Base-by-base conservation (phyloP, 2,113 vertebrate genomes). In the Coreoperca whiteheadi region DNA sequence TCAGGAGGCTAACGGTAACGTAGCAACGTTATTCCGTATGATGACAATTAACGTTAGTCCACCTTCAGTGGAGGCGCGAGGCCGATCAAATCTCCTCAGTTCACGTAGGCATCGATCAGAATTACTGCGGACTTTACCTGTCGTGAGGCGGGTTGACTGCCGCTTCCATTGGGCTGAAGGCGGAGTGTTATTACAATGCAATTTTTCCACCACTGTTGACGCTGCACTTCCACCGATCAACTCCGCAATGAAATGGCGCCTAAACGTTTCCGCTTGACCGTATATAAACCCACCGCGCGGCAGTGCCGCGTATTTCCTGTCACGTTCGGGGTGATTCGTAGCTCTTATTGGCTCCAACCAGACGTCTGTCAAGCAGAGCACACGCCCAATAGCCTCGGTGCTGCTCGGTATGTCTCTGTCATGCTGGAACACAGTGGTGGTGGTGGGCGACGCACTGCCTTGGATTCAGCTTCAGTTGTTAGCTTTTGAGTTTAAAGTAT, bases 161-260 rank as follows among this genome's bases (percentile, higher is more conserved):
- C 79, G 93, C 92, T 87, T 96, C 95, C 95, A 96, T 96, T 60
- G 60, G 90, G 86, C 81, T 88, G 87, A 86, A 85, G 91, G 88
- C 77, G 89, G 89, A 74, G 81, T 87, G 78, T 86, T 89, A 50
- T 80, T 79, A 60, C 63, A 20, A 68, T 88, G 85, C 88, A 74
- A 81, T 81, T 86, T 77, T 53, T 71, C 64, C 78, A 75, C 68
- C 85, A 11, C 80, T 77, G 86, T 82, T 74, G 74, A 81, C 72
- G 84, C 73, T 60, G 74, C 63, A 73, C 78, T 87, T 69, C 59
- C 34, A 39, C 71, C 4, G 21, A 43, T 15, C 53, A 70, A 48
- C 80, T 79, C 86, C 66, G 81, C 84, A 90, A 63, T 70, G 93
- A 95, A 96, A 96, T 96, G 94, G 94, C 94, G 93, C 87, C 88